Evolutionary conservation across 2,888 invertebrate genomes (phyloP).

Genomic region (Limnephilus auricula): DNA sequence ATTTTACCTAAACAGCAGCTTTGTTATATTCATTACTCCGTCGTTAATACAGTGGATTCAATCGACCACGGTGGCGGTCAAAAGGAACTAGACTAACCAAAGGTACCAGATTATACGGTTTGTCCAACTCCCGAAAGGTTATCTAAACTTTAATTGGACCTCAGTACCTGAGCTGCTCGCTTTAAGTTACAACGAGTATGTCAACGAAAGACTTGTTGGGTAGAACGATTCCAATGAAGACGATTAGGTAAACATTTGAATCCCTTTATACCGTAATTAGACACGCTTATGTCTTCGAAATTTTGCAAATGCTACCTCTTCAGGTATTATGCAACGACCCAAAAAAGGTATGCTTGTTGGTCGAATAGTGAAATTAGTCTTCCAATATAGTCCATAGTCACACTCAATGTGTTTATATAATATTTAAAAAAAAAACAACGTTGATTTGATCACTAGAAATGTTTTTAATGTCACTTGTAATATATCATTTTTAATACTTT

Average conservation of each 20-base stretch:
- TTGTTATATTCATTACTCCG: no score
- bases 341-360: no score
- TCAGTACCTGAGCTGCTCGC: not conserved
- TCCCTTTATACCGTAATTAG: not conserved
- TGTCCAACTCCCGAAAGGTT: not conserved
- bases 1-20: no score
- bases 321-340: no score
- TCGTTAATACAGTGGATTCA: not conserved
- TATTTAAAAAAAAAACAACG: no score
- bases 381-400: not conserved
- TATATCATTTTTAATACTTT: no score
- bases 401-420: not conserved
- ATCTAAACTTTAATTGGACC: not conserved
- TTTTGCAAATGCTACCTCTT: not conserved
- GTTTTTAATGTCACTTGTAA: no score
- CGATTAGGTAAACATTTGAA: not conserved
- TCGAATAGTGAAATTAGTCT: not conserved
- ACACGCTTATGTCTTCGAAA: not conserved
- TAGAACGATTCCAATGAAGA: not conserved
- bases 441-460: no score
- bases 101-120: not conserved
- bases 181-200: not conserved
- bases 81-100: no score
- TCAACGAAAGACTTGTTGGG: not conserved
- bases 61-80: not conserved